Percentiles rank a stretch among this genome's conserved stretches.
Conservation (phyloP, 2,888 invertebrate genomes). For the Eilema sororculum region DNA sequence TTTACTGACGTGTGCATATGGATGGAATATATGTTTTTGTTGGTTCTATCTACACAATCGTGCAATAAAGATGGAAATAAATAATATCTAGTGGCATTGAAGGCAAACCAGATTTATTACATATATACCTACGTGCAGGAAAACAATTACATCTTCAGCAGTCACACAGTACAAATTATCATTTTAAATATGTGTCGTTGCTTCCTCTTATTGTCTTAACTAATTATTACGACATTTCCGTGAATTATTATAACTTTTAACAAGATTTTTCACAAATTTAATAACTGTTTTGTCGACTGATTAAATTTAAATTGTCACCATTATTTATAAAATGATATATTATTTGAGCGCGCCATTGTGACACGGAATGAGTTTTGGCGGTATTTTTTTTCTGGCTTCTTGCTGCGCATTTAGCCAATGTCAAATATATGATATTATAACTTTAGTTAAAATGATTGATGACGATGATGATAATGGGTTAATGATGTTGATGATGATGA, state of each 20-base stretch:
- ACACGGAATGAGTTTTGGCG: background rate
- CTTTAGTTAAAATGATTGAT: too few species aligned
- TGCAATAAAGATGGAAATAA: background rate
- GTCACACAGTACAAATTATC: constrained; percentile 22
- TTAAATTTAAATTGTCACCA: constrained; percentile 7
- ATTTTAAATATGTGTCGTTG: constrained; percentile 25
- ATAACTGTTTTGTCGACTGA: constrained; percentile 1
- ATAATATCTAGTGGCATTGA: constrained; percentile 16
- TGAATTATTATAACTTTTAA: constrained; percentile 8
- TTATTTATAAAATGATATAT: background rate
- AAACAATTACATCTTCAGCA: constrained; percentile 20
- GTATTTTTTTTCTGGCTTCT: background rate
- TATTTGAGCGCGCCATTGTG: background rate
- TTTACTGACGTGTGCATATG: too few species aligned
- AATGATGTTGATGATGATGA: too few species aligned
- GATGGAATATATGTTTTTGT: too few species aligned
- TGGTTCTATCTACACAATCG: background rate
- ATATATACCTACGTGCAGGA: constrained; percentile 11
- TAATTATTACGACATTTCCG: constrained; percentile 23
- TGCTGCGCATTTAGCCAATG: too few species aligned
- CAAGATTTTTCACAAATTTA: background rate
- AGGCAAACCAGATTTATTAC: constrained; percentile 20
- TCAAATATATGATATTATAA: too few species aligned
- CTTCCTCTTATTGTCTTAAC: constrained; percentile 27
- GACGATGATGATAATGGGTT: too few species aligned